Conservation (phyloP, 2,797 vertebrate species). For the Tapirus indicus region DNA sequence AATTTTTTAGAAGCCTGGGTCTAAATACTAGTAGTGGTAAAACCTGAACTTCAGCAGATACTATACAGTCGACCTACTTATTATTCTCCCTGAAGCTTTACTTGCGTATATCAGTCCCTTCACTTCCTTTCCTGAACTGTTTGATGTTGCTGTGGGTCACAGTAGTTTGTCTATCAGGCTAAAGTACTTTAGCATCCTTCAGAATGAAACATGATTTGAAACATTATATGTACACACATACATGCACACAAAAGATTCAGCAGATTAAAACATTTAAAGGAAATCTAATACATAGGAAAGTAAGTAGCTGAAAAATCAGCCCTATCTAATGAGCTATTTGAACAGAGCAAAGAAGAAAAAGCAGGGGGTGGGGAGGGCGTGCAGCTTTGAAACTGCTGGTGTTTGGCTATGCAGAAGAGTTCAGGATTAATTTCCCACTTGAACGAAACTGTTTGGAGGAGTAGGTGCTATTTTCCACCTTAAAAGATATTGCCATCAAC, state of each 20-base stretch:
- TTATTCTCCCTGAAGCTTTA: neutral
- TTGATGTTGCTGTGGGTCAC: neutral
- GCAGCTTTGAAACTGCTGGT: neutral
- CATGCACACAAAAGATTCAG: conserved; percentile 17
- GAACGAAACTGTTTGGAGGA: neutral
- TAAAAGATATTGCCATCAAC: neutral
- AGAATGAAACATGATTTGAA: conserved; percentile 63
- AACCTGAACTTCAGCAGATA: neutral
- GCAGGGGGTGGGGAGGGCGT: fast-evolving
- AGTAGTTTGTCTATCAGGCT: conserved; percentile 10
- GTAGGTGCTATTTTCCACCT: neutral
- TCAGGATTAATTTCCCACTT: conserved; percentile 7
- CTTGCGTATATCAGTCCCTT: neutral
- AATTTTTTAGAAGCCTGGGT: neutral
- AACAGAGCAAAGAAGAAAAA: neutral
- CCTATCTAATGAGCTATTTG: neutral
- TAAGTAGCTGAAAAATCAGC: neutral
- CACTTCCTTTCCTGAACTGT: conserved; percentile 58
- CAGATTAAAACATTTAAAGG: conserved; percentile 50
- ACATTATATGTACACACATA: conserved; percentile 24
- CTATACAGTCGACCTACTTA: neutral
- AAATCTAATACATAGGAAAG: conserved; percentile 14
- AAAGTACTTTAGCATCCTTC: conserved; percentile 37
- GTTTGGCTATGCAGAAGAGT: neutral
- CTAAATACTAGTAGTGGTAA: neutral